Conservation (phyloP, 2,113 vertebrate genomes). For the Shinisaurus crocodilurus region DNA sequence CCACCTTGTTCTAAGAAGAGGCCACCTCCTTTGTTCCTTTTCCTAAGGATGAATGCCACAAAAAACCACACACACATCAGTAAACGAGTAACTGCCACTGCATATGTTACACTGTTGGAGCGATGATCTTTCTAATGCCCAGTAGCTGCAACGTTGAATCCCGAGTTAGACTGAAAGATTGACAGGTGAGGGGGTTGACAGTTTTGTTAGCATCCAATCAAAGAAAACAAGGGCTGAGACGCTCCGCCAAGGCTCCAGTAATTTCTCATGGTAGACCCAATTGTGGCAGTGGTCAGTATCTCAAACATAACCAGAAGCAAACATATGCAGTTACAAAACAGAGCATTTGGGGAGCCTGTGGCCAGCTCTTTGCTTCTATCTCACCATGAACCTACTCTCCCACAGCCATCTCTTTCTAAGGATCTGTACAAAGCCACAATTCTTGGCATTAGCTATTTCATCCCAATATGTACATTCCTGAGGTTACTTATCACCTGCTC, state of each 20-base stretch:
- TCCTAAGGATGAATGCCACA: slow-evolving; percentile 72
- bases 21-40: slow-evolving; percentile 82
- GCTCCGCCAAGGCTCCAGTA: neutral
- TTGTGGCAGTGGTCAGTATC: neutral
- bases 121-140: neutral
- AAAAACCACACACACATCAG: neutral
- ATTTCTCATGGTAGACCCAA: too few species aligned
- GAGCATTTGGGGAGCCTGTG: neutral
- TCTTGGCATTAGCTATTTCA: neutral
- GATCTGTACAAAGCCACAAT: neutral
- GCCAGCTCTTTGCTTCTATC: neutral
- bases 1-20: slow-evolving; percentile 73
- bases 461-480: neutral
- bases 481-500: neutral
- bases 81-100: neutral
- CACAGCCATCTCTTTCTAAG: neutral
- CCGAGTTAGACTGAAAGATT: neutral
- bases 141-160: neutral
- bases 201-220: neutral
- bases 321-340: neutral
- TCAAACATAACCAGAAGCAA: neutral
- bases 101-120: neutral
- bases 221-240: neutral
- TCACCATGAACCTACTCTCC: neutral
- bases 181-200: neutral